Conservation (phyloP, 2,113 vertebrate species). For the Murina feae region DNA sequence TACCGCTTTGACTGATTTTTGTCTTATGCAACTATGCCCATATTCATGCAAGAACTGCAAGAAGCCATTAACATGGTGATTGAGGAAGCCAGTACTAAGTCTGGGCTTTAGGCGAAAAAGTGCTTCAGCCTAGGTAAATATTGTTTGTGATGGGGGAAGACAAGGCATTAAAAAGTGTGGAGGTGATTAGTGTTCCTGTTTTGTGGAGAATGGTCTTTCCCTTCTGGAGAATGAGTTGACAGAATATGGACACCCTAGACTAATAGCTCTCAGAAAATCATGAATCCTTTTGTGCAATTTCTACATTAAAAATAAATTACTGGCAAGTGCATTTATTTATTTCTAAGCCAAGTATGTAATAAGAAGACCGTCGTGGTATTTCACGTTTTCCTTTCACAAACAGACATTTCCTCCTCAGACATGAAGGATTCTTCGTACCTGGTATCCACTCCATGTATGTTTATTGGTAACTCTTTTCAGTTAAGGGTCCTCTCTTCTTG, state of each 20-base stretch:
- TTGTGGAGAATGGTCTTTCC: background rate
- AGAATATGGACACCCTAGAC: background rate
- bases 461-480: background rate
- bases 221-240: background rate
- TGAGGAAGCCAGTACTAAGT: constrained; percentile 46
- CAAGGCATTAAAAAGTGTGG: background rate
- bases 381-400: background rate
- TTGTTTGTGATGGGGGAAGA: constrained; percentile 18
- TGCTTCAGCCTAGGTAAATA: constrained; percentile 10
- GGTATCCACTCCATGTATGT: background rate
- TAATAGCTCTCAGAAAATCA: background rate
- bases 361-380: background rate
- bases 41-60: constrained; percentile 38
- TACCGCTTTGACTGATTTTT: constrained; percentile 47
- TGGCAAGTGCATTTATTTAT: background rate
- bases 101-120: constrained; percentile 29
- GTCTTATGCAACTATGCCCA: constrained; percentile 11
- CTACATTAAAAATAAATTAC: background rate
- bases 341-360: background rate
- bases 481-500: background rate
- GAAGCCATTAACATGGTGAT: constrained; percentile 6
- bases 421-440: background rate
- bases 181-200: constrained; percentile 44
- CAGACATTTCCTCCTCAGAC: background rate
- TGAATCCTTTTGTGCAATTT: background rate